Percentiles rank a stretch among this genome's conserved stretches.
Evolutionary conservation across 2,113 vertebrate genomes (phyloP).

Genomic region (Tragelaphus imberbis): DNA sequence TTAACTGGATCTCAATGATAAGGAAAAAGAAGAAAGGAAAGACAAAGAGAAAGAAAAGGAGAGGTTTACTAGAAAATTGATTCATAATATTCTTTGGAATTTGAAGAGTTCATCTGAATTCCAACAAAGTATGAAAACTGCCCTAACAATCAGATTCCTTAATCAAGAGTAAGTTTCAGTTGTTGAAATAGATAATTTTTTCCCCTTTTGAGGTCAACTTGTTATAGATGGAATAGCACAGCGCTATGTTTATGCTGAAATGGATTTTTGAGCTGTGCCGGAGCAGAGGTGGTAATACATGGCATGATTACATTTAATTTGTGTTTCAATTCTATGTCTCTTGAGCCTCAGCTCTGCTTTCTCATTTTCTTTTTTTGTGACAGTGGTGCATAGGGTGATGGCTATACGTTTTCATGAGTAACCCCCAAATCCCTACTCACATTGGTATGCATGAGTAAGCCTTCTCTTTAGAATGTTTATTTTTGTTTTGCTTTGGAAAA

Average conservation of each 20-base stretch:
- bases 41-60: too few relatives aligned
- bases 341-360: slow-evolving; percentile 37
- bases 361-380: slow-evolving; percentile 46
- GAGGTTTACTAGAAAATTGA: neutral
- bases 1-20: neutral
- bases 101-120: slow-evolving; percentile 33
- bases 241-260: slow-evolving; percentile 39
- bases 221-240: neutral
- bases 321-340: slow-evolving; percentile 47
- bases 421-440: slow-evolving; percentile 21
- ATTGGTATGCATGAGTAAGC: neutral
- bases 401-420: slow-evolving; percentile 45
- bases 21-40: neutral
- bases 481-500: neutral
- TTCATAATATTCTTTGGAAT: neutral
- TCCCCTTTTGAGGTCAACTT: neutral
- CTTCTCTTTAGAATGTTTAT: neutral
- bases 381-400: neutral
- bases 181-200: slow-evolving; percentile 35
- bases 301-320: slow-evolving; percentile 53
- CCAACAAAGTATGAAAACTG: neutral
- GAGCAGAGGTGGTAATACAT: neutral
- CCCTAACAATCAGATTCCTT: neutral
- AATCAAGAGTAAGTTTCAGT: neutral
- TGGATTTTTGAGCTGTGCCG: neutral